Conservation (phyloP, 2,113 vertebrate species). For the Platichthys stellatus region DNA sequence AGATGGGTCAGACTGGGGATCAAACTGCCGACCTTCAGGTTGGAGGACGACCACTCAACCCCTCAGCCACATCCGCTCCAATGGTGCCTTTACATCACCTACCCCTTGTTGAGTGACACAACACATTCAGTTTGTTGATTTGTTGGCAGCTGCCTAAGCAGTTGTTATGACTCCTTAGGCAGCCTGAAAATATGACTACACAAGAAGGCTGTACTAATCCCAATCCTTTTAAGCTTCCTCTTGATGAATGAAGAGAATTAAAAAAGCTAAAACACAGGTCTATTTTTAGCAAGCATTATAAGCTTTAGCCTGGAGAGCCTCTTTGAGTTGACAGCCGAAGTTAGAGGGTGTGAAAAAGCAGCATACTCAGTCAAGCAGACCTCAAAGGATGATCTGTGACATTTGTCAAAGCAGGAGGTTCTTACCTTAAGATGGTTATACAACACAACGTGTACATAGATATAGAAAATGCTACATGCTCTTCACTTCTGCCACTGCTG, state of each 20-base stretch:
- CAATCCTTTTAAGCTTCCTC: neutral
- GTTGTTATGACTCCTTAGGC: neutral
- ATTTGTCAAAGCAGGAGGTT: neutral
- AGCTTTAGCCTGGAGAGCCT: neutral
- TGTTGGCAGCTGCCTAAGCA: neutral
- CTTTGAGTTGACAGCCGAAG: neutral
- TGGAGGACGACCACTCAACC: too few species aligned
- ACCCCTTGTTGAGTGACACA: neutral
- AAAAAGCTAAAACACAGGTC: neutral
- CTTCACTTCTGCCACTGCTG: neutral
- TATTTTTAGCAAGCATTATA: neutral
- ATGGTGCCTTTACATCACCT: neutral
- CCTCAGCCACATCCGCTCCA: neutral
- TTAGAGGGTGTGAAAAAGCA: neutral
- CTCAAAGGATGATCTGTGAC: neutral
- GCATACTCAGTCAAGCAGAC: neutral
- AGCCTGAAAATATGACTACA: neutral
- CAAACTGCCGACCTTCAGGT: too few species aligned
- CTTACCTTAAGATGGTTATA: neutral
- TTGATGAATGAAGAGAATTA: neutral
- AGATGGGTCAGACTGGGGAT: too few species aligned
- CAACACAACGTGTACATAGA: neutral
- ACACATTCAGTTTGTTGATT: neutral
- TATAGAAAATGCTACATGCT: too few species aligned
- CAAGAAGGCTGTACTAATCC: neutral